Base-by-base conservation (phyloP, 1,140 invertebrate species). In the Lepidostoma basale region DNA sequence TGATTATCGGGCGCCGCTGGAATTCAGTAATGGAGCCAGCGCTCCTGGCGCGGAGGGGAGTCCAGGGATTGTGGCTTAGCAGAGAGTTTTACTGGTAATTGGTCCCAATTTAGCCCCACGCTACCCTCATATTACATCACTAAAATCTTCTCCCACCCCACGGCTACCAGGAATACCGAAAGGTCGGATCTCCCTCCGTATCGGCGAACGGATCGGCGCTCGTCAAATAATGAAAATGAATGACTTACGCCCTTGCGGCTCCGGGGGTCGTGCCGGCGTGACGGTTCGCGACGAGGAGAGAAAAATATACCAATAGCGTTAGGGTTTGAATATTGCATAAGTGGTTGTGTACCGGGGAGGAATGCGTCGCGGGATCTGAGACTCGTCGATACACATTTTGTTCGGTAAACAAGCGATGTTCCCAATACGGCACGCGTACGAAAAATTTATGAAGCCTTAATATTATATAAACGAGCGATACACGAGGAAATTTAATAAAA, bases 21-120 rank as follows among this genome's bases (percentile, higher is more conserved):
- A n/a, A 40, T 49, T 47, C 47, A 45, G 59, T 56, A 69, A 64
- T 58, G 67, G 67, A 63, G 28, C 66, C 56, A 52, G 44, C 58
- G 39, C 49, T 66, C 36, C 63, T 56, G n/a, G 20, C 49, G 40
- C 58, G 20, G 66, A 62, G 70, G 70, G 65, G 63, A 70, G 69
- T 67, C 69, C 76, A 73, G 73, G 73, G 76, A 74, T 76, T 74
- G 71, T 67, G 67, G 70, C 75, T 73, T 68, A 75, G 77, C 75
- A 85, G 84, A 85, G 85, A 85, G 85, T 86, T 87, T 86, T 86
- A 82, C 85, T 86, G 85, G 85, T 87, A 87, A 87, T 87, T 87
- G 85, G 85, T 86, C 85, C 85, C 86, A 87, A 87, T 87, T 87
- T 87, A 85, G 72, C 71, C 67, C 64, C 58, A 66, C 71, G 71